phyloP scores from a whole-genome alignment of 2,113 vertebrate species.

The Heterotis niloticus region DNA sequence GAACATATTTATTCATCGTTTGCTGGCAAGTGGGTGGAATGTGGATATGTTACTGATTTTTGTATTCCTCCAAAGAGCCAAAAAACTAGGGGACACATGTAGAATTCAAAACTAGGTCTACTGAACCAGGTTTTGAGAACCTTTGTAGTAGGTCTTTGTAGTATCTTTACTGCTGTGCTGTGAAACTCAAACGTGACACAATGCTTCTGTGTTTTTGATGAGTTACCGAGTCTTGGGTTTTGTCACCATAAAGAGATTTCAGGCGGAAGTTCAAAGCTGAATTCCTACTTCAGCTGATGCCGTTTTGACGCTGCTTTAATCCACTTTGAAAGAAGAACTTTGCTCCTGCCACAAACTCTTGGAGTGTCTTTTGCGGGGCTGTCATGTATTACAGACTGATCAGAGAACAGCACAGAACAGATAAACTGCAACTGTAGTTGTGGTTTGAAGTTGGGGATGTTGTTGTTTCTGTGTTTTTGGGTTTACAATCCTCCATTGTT shows the following conservation, averaged over 20 bases:
- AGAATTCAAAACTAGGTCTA: no score
- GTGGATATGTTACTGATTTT: neutral
- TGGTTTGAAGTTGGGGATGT: neutral
- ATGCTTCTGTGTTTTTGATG: neutral
- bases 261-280: neutral
- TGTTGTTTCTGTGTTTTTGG: neutral
- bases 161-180: neutral
- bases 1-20: neutral
- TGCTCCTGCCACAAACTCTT: constrained; percentile 20
- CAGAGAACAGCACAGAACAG: neutral
- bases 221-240: neutral
- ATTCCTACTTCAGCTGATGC: constrained; percentile 19
- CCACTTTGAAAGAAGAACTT: constrained; percentile 14
- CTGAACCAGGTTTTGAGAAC: no score
- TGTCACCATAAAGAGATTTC: neutral
- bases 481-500: neutral
- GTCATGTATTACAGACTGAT: constrained; percentile 16
- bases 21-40: neutral
- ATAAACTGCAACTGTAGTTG: neutral
- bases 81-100: no score
- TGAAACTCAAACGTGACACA: neutral
- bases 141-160: neutral
- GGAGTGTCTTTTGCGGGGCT: constrained; percentile 9
- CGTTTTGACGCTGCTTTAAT: constrained; percentile 33
- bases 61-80: neutral